These are phyloP conservation scores for Porites divaricata DNA, from an alignment of 92 coral and sea anemone genomes.

Conservation along the genomic window DNA sequence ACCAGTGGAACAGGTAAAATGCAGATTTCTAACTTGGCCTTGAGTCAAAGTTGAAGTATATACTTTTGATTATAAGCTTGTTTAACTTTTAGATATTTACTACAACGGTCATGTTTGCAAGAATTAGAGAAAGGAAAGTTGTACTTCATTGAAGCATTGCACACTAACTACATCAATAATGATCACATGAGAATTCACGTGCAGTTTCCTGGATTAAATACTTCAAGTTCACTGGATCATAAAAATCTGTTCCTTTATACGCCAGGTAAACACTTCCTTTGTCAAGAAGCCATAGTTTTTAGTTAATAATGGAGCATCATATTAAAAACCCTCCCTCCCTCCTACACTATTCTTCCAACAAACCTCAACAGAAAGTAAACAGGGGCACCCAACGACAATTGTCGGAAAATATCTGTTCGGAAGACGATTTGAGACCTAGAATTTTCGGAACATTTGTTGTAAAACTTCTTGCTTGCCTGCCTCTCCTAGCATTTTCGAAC, in stretches of 20 bases:
- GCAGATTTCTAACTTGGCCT: neutral
- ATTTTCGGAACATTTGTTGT: too few relatives aligned
- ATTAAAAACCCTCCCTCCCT: too few relatives aligned
- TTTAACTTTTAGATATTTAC: conserved; percentile 37
- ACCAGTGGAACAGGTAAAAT: conserved; percentile 73
- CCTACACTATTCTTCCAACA: too few relatives aligned
- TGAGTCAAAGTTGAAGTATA: too few relatives aligned
- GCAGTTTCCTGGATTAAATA: conserved; percentile 55
- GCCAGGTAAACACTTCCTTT: conserved; percentile 38
- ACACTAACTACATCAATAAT: conserved; percentile 51
- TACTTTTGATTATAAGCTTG: neutral
- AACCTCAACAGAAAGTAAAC: too few relatives aligned
- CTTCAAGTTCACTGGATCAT: conserved; percentile 28
- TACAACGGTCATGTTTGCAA: conserved; percentile 68
- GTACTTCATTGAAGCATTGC: conserved; percentile 78
- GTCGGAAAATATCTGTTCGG: too few relatives aligned
- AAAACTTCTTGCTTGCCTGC: too few relatives aligned
- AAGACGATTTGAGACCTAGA: too few relatives aligned
- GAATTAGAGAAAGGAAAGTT: conserved; percentile 46
- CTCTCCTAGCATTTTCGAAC: too few relatives aligned
- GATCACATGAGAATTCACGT: conserved; percentile 73
- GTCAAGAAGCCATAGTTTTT: too few relatives aligned
- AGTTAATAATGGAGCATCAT: too few relatives aligned
- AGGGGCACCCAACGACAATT: too few relatives aligned
- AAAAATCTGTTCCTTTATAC: conserved; percentile 45